Base-by-base conservation (phyloP, 2,113 vertebrate genomes). In the Aegotheles bennettii region DNA sequence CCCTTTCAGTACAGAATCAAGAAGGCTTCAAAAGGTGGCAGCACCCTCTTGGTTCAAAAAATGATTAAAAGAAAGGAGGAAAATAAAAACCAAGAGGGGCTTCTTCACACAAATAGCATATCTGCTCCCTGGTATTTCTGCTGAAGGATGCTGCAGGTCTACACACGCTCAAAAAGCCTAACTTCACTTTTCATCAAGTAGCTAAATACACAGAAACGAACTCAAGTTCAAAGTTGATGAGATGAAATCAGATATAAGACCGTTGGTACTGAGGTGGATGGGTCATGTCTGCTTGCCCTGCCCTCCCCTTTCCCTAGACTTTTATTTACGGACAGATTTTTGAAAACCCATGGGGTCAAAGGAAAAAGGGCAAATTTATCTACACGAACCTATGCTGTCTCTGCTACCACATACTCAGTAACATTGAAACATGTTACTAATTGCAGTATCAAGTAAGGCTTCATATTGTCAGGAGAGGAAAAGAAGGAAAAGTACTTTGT, bases 261-360 rank as follows among this genome's bases (percentile, higher is more conserved):
- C 0, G 13, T 5, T 53, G 17, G 4, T 85, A 16, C n/a, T n/a
- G 42, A 80, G 43, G 16, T 23, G 35, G 28, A 28, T 20, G 3
- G 2, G 13, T 12, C 12, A 3, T 0, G 1, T 24, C 29, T 36
- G 10, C 19, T n/a, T 81, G 17, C 4, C 11, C 18, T 59, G 6
- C 6, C 16, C 24, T 40, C 50, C 13, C 10, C 61, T 29, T 16
- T 6, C 45, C 31, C 29, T 7, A 4, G 7, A 45, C 19, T 42
- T 71, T 14, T 35, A n/a, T n/a, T 40, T 35, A 33, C 12, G 53
- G 28, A 83, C 64, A 3, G 6, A 51, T 40, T 95, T 24, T 33
- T 54, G n/a, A 89, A 89, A 87, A 87, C 16, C 65, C 51, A 68
- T 7, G n/a, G 48, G 36, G 57, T 68, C 40, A 53, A 60, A 78